Conservation (phyloP, 2,888 invertebrate species). For the Lomographa bimaculata region DNA sequence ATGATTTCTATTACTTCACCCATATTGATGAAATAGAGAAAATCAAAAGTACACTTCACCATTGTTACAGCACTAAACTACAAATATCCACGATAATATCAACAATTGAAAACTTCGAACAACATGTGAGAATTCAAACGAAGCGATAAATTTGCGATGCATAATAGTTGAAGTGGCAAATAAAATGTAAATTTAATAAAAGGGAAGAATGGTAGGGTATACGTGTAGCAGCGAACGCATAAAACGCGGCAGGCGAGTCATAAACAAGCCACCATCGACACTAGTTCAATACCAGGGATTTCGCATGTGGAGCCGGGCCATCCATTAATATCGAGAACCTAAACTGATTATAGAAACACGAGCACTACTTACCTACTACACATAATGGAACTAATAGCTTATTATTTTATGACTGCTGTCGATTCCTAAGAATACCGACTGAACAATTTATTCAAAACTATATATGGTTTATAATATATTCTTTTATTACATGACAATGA, state of each 20-base stretch:
- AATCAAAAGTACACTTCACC: no score
- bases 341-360: conserved; percentile 33
- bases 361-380: conserved; percentile 19
- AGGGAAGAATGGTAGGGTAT: conserved; percentile 47
- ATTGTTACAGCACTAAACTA: neutral
- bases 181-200: conserved; percentile 50
- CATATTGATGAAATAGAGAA: no score
- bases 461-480: neutral
- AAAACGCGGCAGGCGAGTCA: conserved; percentile 53
- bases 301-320: conserved; percentile 43
- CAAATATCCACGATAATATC: conserved; percentile 13
- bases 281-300: conserved; percentile 51
- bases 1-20: no score
- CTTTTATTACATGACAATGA: neutral
- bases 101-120: conserved; percentile 13
- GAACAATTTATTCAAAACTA: conserved; percentile 3
- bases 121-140: conserved; percentile 17
- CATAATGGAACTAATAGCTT: conserved; percentile 17
- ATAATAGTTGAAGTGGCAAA: conserved; percentile 17
- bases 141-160: conserved; percentile 18
- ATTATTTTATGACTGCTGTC: conserved; percentile 6
- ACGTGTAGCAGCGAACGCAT: conserved; percentile 49
- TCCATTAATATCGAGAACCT: conserved; percentile 44
- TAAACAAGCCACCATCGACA: conserved; percentile 60
- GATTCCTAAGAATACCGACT: conserved; percentile 5